Evolutionary conservation across 2,797 vertebrate species (phyloP), one percentile per base, ranked within the genome.

Genomic region (Macroramphosus scolopax): DNA sequence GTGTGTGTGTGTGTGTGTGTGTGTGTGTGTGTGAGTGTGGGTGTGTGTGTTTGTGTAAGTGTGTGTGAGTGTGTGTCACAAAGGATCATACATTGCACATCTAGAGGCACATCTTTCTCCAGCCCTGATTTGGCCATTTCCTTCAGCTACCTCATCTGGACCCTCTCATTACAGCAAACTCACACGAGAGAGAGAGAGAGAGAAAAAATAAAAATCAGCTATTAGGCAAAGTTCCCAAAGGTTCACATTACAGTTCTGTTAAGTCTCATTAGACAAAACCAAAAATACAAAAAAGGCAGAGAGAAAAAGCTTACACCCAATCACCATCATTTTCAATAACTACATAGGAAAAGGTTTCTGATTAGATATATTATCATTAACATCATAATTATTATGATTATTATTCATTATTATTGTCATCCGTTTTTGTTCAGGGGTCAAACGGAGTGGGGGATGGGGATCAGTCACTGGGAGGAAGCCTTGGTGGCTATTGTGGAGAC

Each of bases 401-500:
- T 83, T 81, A 82, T 81, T 83, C 35, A 80, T 86, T 83, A 82
- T 80, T 82, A 82, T 80, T 75, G 74, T 84, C 75, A 78, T 72
- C 71, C 72, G 66, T 75, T n/a, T 36, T 36, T 17, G 80, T 84
- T 81, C 57, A 53, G 62, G 63, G 72, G 32, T 59, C 53, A 80
- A 62, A 60, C 46, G 20, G 68, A 51, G 37, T 33, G n/a, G 38
- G 39, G 38, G 16, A 1, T 1, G 51, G 50, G 52, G 25, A 17
- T 37, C 54, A 80, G 90, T 92, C 94, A 98, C 88, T 99, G 96
- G 58, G 96, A 98, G 39, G 96, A 98, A 47, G 96, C 96, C 88
- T 98, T 99, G 51, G 96, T 97, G 51, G 96, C 92, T 88, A 98
- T 88, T 0, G 94, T 94, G 64, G 95, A 92, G 35, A 98, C 96